Evolutionary conservation across 2,888 invertebrate genomes (phyloP).

Genomic region (Ditula angustiorana): DNA sequence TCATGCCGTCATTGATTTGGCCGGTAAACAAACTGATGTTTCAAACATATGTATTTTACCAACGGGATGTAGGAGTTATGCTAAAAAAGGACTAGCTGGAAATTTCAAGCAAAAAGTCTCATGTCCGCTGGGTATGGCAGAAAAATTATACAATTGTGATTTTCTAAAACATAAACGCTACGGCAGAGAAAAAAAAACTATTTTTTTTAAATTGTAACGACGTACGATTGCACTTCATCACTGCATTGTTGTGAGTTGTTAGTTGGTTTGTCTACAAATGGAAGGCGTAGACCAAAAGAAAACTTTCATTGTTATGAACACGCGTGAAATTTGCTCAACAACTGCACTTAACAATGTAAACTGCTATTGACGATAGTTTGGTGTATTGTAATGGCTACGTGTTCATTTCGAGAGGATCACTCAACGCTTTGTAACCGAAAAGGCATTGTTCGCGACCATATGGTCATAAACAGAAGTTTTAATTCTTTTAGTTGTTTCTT

Average conservation of each 20-base stretch:
- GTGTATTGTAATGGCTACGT: not conserved
- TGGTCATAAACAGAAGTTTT: not conserved
- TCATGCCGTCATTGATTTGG: not conserved
- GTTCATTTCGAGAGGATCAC: not conserved
- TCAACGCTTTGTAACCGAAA: not conserved
- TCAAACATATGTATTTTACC: not conserved
- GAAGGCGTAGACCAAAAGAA: slow-evolving; percentile 51
- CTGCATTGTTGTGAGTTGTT: slow-evolving; percentile 22
- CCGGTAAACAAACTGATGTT: not conserved
- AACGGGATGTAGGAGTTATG: not conserved
- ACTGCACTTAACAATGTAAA: slow-evolving; percentile 16
- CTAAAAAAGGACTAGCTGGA: not conserved
- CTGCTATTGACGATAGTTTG: not conserved
- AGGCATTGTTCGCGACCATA: not conserved
- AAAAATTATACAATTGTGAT: not conserved
- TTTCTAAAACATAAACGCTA: not conserved
- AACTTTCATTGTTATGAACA: slow-evolving; percentile 54
- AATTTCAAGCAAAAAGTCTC: not conserved
- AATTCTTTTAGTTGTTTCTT: not conserved
- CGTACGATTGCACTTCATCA: not conserved
- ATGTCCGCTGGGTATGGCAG: not conserved
- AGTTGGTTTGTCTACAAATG: slow-evolving; percentile 47
- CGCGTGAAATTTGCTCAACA: slow-evolving; percentile 5
- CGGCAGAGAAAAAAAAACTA: not conserved
- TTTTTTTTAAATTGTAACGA: not conserved